Evolutionary conservation across 2,797 vertebrate genomes (phyloP), one percentile per base, ranked within the genome.

Genomic region (Myotis pilosus): DNA sequence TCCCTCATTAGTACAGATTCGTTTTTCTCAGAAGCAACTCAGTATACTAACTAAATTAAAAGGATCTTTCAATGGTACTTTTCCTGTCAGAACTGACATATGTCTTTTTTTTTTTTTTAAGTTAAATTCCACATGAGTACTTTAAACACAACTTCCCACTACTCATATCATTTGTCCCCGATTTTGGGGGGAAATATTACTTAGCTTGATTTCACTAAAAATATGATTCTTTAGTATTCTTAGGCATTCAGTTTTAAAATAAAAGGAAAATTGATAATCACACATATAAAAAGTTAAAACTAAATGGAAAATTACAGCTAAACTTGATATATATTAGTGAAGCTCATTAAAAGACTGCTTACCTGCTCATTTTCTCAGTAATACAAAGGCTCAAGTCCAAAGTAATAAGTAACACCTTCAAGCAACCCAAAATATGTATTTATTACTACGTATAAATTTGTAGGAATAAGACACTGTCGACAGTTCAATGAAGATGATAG

Each of bases 11-110:
- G 25, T 82, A 88, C 79, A 74, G 75, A 82, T 78, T 79, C 41
- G 36, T 78, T 88, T 95, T 91, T 90, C 76, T 88, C 93, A 74
- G 66, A 55, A 90, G 66, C 81, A 76, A 86, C 92, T 89, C 64
- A 88, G 17, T 62, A 12, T 66, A 47, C 51, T 86, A 76, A 86
- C 55, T 92, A 85, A 94, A 84, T 86, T 83, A 66, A 92, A 96
- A 85, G 55, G 17, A 49, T 88, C 49, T 83, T 41, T 80, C 79
- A 28, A 19, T 88, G 71, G 41, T 79, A 13, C 68, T 86, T 95
- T 68, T 69, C 74, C 62, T 20, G 53, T 82, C 75, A 78, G 33
- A 95, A 85, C 64, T 87, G 57, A 82, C 57, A 89, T 41, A 41
- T 95, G 68, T 92, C 89, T 49, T 68, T 28, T 30, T 22, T 30